Conservation (phyloP, 2,797 vertebrate genomes). For the Pangasius macronema region DNA sequence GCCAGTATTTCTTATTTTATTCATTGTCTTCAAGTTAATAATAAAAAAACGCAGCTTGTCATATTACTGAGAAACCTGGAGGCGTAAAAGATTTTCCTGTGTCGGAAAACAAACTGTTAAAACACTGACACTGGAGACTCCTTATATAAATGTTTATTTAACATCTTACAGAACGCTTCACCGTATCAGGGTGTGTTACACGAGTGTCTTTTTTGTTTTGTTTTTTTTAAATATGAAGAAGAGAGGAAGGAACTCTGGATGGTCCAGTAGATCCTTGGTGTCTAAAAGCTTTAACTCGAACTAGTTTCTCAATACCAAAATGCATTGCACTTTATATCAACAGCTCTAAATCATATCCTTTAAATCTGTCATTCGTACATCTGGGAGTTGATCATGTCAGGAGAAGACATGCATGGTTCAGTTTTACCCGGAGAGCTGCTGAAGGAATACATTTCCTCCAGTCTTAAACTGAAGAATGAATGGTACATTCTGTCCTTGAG, state of each 20-base stretch:
- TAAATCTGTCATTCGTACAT: not conserved
- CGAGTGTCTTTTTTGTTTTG: not conserved
- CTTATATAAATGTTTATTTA: not conserved
- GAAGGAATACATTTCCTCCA: not conserved
- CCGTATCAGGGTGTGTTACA: not conserved
- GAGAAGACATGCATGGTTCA: not conserved
- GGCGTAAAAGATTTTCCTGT: not conserved
- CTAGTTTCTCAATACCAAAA: not conserved
- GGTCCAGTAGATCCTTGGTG: not conserved
- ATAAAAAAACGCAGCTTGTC: not conserved
- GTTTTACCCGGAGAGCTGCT: not conserved
- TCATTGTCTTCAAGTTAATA: not conserved
- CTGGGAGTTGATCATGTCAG: not conserved
- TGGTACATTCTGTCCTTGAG: not conserved
- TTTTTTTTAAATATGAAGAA: not conserved
- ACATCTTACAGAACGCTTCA: not conserved
- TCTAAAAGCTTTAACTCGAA: not conserved
- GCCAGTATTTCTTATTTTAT: not conserved
- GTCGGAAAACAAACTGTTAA: not conserved
- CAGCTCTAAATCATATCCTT: not conserved
- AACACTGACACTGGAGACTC: not conserved
- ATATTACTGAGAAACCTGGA: not conserved
- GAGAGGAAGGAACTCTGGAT: not conserved
- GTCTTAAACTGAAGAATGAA: not conserved
- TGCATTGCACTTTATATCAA: not conserved